phyloP scores from a whole-genome alignment of 2,797 vertebrate species.

The Psittacula derbiana region DNA sequence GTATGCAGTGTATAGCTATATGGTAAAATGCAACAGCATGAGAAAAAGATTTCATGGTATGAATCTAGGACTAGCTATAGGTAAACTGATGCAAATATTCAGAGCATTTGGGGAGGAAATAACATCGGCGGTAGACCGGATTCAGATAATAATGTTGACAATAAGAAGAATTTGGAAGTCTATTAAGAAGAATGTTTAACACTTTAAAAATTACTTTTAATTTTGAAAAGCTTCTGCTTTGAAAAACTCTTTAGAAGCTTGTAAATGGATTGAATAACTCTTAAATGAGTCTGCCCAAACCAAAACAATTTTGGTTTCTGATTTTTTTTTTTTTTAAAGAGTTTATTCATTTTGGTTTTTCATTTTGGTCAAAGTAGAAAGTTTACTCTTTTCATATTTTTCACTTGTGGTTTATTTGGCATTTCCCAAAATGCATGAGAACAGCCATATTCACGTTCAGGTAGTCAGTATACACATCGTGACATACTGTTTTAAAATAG shows the following conservation, averaged over 20 bases:
- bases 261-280: not conserved
- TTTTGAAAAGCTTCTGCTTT: not conserved
- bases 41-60: not conserved
- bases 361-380: not conserved
- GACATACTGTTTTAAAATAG: not conserved
- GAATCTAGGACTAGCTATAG: not conserved
- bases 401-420: not conserved
- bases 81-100: not conserved
- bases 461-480: not conserved
- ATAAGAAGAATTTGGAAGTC: not conserved
- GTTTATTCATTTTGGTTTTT: not conserved
- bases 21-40: not conserved
- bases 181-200: not conserved
- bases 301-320: not conserved
- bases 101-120: not conserved
- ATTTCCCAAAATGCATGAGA: not conserved
- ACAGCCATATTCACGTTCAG: fast-evolving
- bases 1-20: not conserved
- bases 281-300: not conserved
- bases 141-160: not conserved
- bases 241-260: not conserved
- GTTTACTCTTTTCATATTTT: not conserved
- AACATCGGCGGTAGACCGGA: not conserved
- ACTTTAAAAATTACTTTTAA: not conserved
- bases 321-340: not conserved